phyloP scores from a whole-genome alignment of 2,888 invertebrate species.

The Onchidella celtica region DNA sequence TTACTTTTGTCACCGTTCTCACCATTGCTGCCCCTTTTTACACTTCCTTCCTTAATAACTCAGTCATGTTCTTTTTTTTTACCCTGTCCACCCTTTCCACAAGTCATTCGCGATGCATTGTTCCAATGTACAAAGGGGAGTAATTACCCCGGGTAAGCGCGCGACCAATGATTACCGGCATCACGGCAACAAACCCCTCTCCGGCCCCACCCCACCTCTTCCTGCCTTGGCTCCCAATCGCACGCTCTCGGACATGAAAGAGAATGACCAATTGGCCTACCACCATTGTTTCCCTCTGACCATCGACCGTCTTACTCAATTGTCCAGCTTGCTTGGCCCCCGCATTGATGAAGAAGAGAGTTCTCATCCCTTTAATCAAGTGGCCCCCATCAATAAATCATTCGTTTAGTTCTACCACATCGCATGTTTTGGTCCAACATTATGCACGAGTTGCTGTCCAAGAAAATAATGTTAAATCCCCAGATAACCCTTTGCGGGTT shows the following conservation, averaged over 20 bases:
- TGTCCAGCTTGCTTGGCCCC: neutral
- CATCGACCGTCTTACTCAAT: neutral
- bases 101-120: neutral
- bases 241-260: neutral
- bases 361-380: neutral
- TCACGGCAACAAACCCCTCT: neutral
- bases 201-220: too few species aligned
- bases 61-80: neutral
- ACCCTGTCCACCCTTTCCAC: neutral
- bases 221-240: neutral
- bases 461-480: too few species aligned
- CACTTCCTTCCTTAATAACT: neutral
- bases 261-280: neutral
- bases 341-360: neutral
- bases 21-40: neutral
- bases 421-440: neutral
- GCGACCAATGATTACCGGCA: neutral
- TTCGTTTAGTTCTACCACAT: neutral
- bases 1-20: neutral
- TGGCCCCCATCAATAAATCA: neutral
- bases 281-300: neutral
- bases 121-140: neutral
- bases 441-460: too few species aligned
- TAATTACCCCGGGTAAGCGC: neutral
- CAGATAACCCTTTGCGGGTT: too few species aligned